Conservation (phyloP, 2,888 invertebrate species). For the Diaprepes abbreviatus region DNA sequence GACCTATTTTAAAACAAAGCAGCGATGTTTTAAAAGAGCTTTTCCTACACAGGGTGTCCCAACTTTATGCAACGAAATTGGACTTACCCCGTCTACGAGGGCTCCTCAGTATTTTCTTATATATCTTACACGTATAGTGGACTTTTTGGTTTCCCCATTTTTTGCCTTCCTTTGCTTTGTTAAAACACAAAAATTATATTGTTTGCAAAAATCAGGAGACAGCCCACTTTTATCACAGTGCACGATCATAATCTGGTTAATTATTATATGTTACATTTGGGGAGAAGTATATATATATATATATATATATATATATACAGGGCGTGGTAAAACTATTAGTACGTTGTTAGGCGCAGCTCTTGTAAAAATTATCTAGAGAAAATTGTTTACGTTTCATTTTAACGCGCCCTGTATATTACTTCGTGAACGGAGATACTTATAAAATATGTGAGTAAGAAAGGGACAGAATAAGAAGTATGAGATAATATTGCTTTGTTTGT, state of each 20-base stretch:
- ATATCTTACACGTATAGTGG: slow-evolving; percentile 41
- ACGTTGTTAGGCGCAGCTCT: background rate
- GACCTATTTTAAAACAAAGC: background rate
- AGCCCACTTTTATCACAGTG: slow-evolving; percentile 35
- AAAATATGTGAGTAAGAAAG: background rate
- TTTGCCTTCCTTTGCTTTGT: slow-evolving; percentile 17
- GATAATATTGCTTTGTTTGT: background rate
- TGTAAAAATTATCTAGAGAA: no score
- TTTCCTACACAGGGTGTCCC: background rate
- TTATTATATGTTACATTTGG: background rate
- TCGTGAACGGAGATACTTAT: background rate
- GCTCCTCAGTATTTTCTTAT: background rate
- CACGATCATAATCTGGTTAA: background rate
- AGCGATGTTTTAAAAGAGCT: background rate
- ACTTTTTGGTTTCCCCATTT: slow-evolving; percentile 14
- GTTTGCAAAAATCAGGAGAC: slow-evolving; percentile 14
- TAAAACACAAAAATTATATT: slow-evolving; percentile 18
- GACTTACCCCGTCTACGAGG: background rate
- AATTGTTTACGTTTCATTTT: no score
- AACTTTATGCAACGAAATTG: background rate
- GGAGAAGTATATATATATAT: no score
- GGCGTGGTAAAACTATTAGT: background rate
- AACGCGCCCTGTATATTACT: slow-evolving; percentile 2
- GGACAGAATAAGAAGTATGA: slow-evolving; percentile 5
- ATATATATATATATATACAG: no score